Percentiles rank a stretch among this genome's conserved stretches.
Conservation (phyloP, 2,888 invertebrate genomes). For the Drosophila buzzatii region DNA sequence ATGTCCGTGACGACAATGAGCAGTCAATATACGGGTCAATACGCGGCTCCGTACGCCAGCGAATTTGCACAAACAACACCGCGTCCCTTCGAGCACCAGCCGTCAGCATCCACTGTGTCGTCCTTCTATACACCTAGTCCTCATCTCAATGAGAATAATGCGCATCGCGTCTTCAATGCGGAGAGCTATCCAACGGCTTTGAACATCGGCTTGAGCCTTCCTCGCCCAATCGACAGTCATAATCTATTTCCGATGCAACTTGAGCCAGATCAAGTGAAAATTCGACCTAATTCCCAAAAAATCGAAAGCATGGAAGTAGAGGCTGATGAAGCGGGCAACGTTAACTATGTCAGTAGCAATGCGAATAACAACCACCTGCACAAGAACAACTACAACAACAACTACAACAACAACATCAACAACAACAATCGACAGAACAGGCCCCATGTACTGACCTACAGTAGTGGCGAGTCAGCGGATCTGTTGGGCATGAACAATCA, state of each 20-base stretch:
- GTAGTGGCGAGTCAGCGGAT: constrained; percentile 44
- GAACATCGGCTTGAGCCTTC: constrained; percentile 43
- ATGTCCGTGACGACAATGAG: constrained; percentile 58
- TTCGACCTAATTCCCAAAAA: constrained; percentile 83
- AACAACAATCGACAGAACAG: constrained; percentile 27
- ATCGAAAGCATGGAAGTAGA: constrained; percentile 79
- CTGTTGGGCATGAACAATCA: constrained; percentile 61
- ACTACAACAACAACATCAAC: constrained; percentile 29
- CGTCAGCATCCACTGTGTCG: constrained; percentile 70
- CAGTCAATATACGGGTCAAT: constrained; percentile 59
- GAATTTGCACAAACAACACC: constrained; percentile 65
- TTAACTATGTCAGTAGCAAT: constrained; percentile 60
- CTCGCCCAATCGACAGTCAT: constrained; percentile 55
- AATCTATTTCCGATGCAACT: constrained; percentile 69
- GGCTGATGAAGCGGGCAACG: constrained; percentile 58
- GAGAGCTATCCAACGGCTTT: constrained; percentile 73
- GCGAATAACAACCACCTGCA: constrained; percentile 38
- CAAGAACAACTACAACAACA: constrained; percentile 10
- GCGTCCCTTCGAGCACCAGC: constrained; percentile 68
- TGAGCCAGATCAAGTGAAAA: constrained; percentile 72
- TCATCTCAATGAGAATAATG: constrained; percentile 82
- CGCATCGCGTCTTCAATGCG: constrained; percentile 78
- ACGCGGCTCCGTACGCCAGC: constrained; percentile 63
- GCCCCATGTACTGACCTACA: constrained; percentile 70
- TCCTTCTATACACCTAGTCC: constrained; percentile 83